Evolutionary conservation across 2,797 vertebrate species (phyloP).

Genomic region (Scolopax rusticola): DNA sequence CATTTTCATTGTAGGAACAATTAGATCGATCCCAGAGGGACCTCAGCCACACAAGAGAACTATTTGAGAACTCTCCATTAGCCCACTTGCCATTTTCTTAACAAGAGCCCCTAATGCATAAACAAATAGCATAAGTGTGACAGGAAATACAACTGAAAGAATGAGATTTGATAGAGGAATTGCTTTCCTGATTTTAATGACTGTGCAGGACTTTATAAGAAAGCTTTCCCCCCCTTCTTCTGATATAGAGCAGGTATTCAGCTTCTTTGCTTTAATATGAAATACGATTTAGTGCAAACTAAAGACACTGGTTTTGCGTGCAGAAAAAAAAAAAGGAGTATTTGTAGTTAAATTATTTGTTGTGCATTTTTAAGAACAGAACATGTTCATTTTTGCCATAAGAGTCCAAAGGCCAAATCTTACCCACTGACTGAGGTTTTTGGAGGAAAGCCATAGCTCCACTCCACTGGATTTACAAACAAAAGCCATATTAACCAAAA

Average conservation of each 20-base stretch:
- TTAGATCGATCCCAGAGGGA: conserved; percentile 69
- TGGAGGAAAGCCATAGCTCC: background rate
- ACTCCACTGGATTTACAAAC: background rate
- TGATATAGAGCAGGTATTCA: conserved; percentile 45
- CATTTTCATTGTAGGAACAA: conserved; percentile 71
- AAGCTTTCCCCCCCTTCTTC: background rate
- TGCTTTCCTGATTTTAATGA: conserved; percentile 35
- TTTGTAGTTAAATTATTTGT: background rate
- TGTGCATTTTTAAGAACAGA: background rate
- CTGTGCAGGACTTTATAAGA: conserved; percentile 14
- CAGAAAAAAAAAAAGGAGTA: background rate
- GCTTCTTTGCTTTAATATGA: conserved; percentile 18
- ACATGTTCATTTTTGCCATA: background rate
- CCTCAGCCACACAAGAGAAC: conserved; percentile 62
- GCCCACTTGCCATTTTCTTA: conserved; percentile 65
- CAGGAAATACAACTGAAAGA: conserved; percentile 69
- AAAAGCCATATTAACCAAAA: background rate
- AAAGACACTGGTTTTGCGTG: background rate
- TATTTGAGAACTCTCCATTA: conserved; percentile 72
- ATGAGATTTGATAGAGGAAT: conserved; percentile 32
- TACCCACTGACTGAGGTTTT: background rate
- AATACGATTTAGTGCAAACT: conserved; percentile 27
- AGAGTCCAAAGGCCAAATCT: background rate
- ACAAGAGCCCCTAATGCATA: conserved; percentile 56
- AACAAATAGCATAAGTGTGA: conserved; percentile 65